phyloP scores from a whole-genome alignment of 2,113 vertebrate genomes.

The Sinocyclocheilus anshuiensis region DNA sequence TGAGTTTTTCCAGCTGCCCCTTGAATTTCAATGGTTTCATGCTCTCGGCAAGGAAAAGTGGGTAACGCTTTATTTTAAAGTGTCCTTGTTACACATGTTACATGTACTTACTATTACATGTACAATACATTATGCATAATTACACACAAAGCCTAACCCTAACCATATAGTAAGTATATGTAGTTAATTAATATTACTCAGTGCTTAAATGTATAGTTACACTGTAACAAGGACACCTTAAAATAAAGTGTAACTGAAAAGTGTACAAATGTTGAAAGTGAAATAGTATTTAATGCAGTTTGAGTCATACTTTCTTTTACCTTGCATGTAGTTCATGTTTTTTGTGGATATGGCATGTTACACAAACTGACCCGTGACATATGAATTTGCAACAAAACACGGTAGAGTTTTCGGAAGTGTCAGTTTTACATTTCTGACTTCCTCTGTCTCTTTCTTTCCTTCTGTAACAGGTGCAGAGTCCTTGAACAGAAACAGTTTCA shows the following conservation, averaged over 20 bases:
- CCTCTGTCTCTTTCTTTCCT: slow-evolving; percentile 8
- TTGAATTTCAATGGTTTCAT: neutral
- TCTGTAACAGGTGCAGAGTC: slow-evolving; percentile 85
- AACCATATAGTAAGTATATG: too few species aligned
- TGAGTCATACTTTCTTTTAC: neutral
- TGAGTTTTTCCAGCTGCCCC: neutral
- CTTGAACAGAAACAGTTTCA: slow-evolving; percentile 89
- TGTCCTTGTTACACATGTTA: too few species aligned
- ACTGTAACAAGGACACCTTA: too few species aligned
- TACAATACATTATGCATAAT: too few species aligned
- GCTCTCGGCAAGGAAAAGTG: neutral
- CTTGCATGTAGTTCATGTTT: neutral
- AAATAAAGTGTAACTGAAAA: too few species aligned
- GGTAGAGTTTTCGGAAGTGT: neutral
- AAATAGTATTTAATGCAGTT: neutral
- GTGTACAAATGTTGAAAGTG: too few species aligned
- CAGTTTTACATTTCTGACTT: slow-evolving; percentile 15
- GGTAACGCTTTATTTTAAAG: too few species aligned
- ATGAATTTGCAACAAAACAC: neutral
- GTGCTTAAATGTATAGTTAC: too few species aligned
- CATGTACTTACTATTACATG: too few species aligned
- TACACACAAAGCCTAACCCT: too few species aligned
- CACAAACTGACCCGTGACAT: neutral
- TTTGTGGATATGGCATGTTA: neutral
- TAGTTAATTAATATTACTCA: too few species aligned